These are phyloP conservation scores for Lamprologus ornatipinnis DNA, from an alignment of 2,113 vertebrate species.

Conservation along the genomic window DNA sequence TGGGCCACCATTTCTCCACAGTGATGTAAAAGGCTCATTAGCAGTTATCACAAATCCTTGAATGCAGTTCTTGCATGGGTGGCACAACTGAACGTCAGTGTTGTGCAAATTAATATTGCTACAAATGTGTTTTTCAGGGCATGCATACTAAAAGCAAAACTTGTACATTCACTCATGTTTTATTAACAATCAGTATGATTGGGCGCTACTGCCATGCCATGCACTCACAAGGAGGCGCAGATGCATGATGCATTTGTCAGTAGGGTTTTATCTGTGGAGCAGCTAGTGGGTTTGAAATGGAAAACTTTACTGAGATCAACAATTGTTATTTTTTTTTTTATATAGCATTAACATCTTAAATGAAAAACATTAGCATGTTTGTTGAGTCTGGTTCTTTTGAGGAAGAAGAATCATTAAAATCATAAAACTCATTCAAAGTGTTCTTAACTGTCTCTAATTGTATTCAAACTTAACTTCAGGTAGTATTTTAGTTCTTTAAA, in stretches of 20 bases:
- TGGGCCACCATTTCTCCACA: background rate
- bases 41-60: background rate
- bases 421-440: background rate
- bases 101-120: background rate
- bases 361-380: background rate
- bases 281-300: background rate
- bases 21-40: background rate
- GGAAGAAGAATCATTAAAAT: background rate
- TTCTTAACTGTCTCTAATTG: background rate
- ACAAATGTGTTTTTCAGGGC: background rate
- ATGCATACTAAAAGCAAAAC: background rate
- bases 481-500: background rate
- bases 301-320: background rate
- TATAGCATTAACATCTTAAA: background rate
- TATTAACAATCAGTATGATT: background rate
- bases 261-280: background rate
- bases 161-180: background rate
- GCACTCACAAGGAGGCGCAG: background rate
- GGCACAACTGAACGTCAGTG: background rate
- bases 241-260: background rate
- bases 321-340: background rate
- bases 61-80: background rate
- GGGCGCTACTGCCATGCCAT: background rate
- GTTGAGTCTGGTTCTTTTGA: background rate
- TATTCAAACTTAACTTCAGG: background rate